Percentiles rank a stretch among this genome's conserved stretches.
Evolutionary conservation across 1,140 invertebrate species (phyloP).

Genomic region (Anagrus nilaparvatae): DNA sequence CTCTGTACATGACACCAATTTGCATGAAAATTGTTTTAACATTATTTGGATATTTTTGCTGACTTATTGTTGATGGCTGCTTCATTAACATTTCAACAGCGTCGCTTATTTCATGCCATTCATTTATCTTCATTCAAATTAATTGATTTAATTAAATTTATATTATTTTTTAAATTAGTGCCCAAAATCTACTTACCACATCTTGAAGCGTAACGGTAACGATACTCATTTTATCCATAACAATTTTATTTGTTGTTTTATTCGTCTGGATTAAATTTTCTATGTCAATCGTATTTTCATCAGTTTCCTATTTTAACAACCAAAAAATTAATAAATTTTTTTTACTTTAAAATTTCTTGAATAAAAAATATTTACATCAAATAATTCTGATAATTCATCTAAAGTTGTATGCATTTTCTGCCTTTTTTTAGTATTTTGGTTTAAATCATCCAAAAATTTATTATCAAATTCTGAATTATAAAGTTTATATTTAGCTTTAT

Average conservation of each 20-base stretch:
- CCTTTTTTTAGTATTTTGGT: neutral
- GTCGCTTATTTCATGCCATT: conserved; percentile 34
- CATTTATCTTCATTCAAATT: conserved; percentile 20
- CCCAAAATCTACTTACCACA: conserved; percentile 31
- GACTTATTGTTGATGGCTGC: conserved; percentile 22
- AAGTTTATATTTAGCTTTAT: conserved; percentile 39
- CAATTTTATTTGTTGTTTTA: conserved; percentile 9
- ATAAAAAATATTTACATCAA: no score
- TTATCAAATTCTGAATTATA: conserved; percentile 29
- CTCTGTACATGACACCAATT: conserved; percentile 29
- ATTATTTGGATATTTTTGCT: conserved; percentile 21
- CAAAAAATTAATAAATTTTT: no score
- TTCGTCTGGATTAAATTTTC: neutral
- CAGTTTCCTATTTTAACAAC: neutral
- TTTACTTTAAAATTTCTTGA: no score
- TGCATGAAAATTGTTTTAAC: conserved; percentile 34
- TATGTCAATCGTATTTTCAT: no score
- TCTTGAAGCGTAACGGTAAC: conserved; percentile 29
- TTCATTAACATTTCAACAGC: conserved; percentile 27
- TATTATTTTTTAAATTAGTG: no score
- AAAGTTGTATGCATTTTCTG: no score
- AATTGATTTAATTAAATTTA: neutral
- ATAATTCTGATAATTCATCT: no score
- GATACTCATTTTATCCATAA: conserved; percentile 25
- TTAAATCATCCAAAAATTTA: neutral